Percentiles rank a stretch among this genome's conserved stretches.
phyloP scores from a whole-genome alignment of 2,888 invertebrate genomes.

The Thyatira batis region DNA sequence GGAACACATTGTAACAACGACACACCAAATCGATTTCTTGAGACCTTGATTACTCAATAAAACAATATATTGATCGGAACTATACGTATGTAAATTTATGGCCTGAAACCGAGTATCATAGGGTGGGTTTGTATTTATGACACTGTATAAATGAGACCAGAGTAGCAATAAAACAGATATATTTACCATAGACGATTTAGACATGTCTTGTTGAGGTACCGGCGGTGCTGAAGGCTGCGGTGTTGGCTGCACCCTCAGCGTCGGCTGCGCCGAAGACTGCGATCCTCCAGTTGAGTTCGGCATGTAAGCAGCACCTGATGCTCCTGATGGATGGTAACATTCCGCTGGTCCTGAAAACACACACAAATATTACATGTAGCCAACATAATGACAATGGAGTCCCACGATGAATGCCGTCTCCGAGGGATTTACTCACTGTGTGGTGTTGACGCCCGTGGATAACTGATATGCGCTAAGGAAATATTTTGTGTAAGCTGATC shows the following conservation, averaged over 20 bases:
- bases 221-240: slow-evolving; percentile 70
- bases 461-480: slow-evolving; percentile 72
- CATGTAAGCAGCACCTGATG: slow-evolving; percentile 62
- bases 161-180: background rate
- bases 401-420: background rate
- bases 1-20: background rate
- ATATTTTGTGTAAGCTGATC: slow-evolving; percentile 14
- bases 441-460: slow-evolving; percentile 79
- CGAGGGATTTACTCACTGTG: slow-evolving; percentile 59
- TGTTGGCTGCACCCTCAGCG: slow-evolving; percentile 61
- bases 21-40: background rate
- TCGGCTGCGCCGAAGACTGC: slow-evolving; percentile 53
- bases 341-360: slow-evolving; percentile 66
- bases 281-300: slow-evolving; percentile 54
- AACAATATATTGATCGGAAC: background rate
- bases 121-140: background rate
- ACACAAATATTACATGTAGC: background rate
- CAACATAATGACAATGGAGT: background rate
- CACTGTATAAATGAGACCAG: background rate
- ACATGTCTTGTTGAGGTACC: slow-evolving; percentile 69
- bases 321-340: slow-evolving; percentile 69
- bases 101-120: too few relatives aligned
- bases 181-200: slow-evolving; percentile 68
- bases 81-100: too few relatives aligned
- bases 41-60: background rate